These are phyloP conservation scores for Protomyctophum bolini DNA, from an alignment of 2,113 vertebrate species.

Conservation along the genomic window DNA sequence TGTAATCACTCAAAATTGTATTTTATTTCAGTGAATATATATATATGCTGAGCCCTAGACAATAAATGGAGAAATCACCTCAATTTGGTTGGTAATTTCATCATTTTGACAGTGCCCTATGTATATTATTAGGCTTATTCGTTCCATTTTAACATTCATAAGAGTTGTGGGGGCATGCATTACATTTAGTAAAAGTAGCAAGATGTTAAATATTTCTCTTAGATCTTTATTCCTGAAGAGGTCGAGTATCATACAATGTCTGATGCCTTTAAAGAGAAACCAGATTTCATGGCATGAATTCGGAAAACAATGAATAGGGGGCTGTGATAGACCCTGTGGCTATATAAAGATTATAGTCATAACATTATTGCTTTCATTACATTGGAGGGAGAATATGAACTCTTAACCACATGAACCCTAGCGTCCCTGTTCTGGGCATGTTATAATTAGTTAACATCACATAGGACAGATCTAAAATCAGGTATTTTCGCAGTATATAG, in stretches of 20 bases:
- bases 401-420: slow-evolving; percentile 25
- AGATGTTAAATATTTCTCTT: slow-evolving; percentile 61
- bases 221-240: slow-evolving; percentile 79
- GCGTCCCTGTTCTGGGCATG: too few relatives aligned
- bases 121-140: not conserved
- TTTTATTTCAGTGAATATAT: slow-evolving; percentile 5
- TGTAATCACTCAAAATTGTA: not conserved
- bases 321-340: slow-evolving; percentile 66
- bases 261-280: slow-evolving; percentile 67
- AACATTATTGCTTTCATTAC: slow-evolving; percentile 77
- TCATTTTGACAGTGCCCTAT: slow-evolving; percentile 25
- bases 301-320: slow-evolving; percentile 63
- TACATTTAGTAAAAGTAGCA: slow-evolving; percentile 56
- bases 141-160: slow-evolving; percentile 16
- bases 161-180: slow-evolving; percentile 19
- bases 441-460: too few relatives aligned
- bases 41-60: not conserved
- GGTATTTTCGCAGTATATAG: too few relatives aligned
- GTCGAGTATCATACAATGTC: slow-evolving; percentile 72
- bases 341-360: slow-evolving; percentile 69
- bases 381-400: slow-evolving; percentile 62
- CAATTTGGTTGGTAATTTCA: slow-evolving; percentile 8
- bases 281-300: slow-evolving; percentile 65
- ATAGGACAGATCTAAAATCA: too few relatives aligned
- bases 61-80: not conserved